Evolutionary conservation across 1,140 invertebrate species (phyloP).

Genomic region (Drosophila saltans): DNA sequence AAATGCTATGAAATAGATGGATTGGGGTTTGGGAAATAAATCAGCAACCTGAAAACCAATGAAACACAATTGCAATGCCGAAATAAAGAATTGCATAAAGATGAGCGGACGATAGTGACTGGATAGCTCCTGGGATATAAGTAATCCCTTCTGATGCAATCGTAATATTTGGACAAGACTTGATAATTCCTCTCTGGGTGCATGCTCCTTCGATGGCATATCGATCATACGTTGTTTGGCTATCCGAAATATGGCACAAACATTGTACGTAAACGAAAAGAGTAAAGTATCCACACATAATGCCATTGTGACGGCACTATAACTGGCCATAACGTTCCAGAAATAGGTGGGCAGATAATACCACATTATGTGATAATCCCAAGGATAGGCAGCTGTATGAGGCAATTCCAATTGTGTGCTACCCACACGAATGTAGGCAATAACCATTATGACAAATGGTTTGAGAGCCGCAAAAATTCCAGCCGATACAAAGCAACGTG

Average conservation of each 20-base stretch:
- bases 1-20: constrained; percentile 62
- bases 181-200: constrained; percentile 31
- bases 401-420: constrained; percentile 51
- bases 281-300: constrained; percentile 66
- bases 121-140: constrained; percentile 50
- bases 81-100: constrained; percentile 63
- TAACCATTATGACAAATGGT: constrained; percentile 52
- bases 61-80: constrained; percentile 64
- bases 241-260: constrained; percentile 66
- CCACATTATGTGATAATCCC: constrained; percentile 32
- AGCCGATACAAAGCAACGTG: constrained; percentile 51
- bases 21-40: constrained; percentile 55
- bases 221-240: constrained; percentile 57
- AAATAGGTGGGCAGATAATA: constrained; percentile 59
- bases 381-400: constrained; percentile 53
- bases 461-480: constrained; percentile 54
- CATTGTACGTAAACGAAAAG: constrained; percentile 65
- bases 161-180: constrained; percentile 41
- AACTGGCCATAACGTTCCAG: constrained; percentile 63
- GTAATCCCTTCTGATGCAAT: constrained; percentile 58
- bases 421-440: constrained; percentile 28
- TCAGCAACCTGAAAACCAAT: constrained; percentile 67
- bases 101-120: constrained; percentile 47
- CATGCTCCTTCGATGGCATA: constrained; percentile 17
- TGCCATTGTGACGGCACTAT: constrained; percentile 60